phyloP scores from a whole-genome alignment of 2,113 vertebrate genomes.

The Sylvietta virens region DNA sequence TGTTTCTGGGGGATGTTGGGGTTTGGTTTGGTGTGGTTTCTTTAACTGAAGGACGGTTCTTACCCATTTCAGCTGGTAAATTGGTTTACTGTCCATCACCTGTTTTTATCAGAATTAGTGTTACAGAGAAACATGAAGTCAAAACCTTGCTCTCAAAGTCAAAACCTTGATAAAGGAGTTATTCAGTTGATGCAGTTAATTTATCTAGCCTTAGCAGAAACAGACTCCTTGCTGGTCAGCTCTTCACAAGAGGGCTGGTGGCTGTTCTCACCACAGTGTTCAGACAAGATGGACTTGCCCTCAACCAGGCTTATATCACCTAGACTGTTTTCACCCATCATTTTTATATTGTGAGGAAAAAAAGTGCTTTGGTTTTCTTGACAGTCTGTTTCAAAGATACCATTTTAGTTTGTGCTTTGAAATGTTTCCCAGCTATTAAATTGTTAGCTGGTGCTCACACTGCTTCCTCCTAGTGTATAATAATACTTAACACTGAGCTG shows the following conservation, averaged over 20 bases:
- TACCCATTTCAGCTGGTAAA: neutral
- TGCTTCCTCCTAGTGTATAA: neutral
- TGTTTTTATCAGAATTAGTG: neutral
- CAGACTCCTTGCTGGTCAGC: neutral
- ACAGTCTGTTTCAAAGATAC: neutral
- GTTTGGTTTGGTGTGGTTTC: neutral
- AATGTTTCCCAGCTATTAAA: neutral
- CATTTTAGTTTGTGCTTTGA: neutral
- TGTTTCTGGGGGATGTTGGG: neutral
- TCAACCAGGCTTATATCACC: neutral
- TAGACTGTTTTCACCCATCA: rapidly evolving
- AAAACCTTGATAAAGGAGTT: neutral
- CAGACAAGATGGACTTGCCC: neutral
- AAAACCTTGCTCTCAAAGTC: neutral
- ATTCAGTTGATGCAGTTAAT: neutral
- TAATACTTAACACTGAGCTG: neutral
- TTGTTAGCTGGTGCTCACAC: neutral
- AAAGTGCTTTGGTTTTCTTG: neutral
- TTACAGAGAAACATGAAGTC: neutral
- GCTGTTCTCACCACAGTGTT: neutral
- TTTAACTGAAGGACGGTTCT: neutral
- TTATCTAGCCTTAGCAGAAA: neutral
- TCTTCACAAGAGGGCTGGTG: neutral
- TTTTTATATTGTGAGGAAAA: neutral
- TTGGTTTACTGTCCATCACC: neutral